Percentiles rank a stretch among this genome's conserved stretches.
These are phyloP conservation scores for Streblospio benedicti DNA, from an alignment of 1,140 invertebrate species.

Conservation along the genomic window DNA sequence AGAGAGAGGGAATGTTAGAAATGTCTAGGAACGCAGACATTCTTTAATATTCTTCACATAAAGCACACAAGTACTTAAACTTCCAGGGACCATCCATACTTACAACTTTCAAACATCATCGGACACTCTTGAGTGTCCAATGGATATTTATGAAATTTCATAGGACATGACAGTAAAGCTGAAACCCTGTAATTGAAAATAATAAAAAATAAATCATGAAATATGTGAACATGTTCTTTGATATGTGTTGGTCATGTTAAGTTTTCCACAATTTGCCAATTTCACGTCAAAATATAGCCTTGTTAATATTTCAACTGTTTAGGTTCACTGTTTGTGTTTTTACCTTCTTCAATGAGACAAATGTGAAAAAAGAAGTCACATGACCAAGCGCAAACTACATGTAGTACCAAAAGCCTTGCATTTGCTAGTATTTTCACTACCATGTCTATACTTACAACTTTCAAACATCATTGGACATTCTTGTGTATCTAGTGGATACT, in stretches of 20 bases:
- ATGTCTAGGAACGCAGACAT: too few relatives aligned
- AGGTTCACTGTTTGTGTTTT: neutral
- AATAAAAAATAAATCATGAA: neutral
- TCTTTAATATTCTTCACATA: too few relatives aligned
- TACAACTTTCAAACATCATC: constrained; percentile 71
- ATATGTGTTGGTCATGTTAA: too few relatives aligned
- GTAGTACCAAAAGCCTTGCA: too few relatives aligned
- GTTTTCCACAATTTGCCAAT: neutral
- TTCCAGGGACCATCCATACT: too few relatives aligned
- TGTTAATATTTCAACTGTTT: neutral
- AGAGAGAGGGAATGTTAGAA: too few relatives aligned
- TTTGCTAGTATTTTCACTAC: too few relatives aligned
- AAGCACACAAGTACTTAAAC: too few relatives aligned
- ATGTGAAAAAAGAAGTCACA: neutral
- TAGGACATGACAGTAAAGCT: constrained; percentile 83
- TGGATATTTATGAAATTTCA: constrained; percentile 73
- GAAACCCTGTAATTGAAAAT: constrained; percentile 47
- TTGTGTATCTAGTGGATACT: constrained; percentile 49
- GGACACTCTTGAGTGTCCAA: constrained; percentile 36
- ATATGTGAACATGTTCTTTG: too few relatives aligned
- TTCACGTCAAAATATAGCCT: neutral
- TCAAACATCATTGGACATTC: constrained; percentile 57
- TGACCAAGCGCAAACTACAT: neutral
- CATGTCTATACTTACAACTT: constrained; percentile 65
- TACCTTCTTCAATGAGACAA: neutral